Evolutionary conservation across 2,888 invertebrate species (phyloP).

Genomic region (Mythimna loreyi): DNA sequence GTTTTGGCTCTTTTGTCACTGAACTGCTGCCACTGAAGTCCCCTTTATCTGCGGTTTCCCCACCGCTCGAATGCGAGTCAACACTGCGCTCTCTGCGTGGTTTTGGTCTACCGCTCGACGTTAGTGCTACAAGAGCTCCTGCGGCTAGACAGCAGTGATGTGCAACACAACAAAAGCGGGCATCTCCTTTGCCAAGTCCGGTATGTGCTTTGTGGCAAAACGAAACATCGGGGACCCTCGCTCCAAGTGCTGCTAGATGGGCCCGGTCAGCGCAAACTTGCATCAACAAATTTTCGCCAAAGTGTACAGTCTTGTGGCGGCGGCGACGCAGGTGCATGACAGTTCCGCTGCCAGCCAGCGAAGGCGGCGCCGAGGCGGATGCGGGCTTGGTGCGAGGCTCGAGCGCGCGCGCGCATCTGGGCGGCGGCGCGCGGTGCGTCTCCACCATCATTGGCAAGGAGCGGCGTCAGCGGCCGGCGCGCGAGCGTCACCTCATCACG

Average conservation of each 20-base stretch:
- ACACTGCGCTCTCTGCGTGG: slow-evolving; percentile 84
- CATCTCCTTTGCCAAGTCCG: slow-evolving; percentile 83
- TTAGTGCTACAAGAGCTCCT: slow-evolving; percentile 82
- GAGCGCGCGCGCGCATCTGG: slow-evolving; percentile 86
- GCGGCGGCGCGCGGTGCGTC: slow-evolving; percentile 88
- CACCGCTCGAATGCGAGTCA: slow-evolving; percentile 88
- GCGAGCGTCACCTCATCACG: slow-evolving; percentile 89
- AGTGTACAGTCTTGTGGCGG: slow-evolving; percentile 95
- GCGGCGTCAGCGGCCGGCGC: slow-evolving; percentile 88
- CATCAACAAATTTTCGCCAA: slow-evolving; percentile 94
- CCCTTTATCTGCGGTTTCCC: slow-evolving; percentile 84
- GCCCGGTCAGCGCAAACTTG: slow-evolving; percentile 94
- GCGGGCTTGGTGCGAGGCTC: slow-evolving; percentile 86
- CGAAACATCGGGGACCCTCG: slow-evolving; percentile 87
- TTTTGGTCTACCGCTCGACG: slow-evolving; percentile 81
- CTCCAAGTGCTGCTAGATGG: slow-evolving; percentile 87
- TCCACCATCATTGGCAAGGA: slow-evolving; percentile 90
- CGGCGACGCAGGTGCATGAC: slow-evolving; percentile 92
- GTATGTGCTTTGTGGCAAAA: slow-evolving; percentile 88
- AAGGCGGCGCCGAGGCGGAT: slow-evolving; percentile 91
- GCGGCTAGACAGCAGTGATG: slow-evolving; percentile 89
- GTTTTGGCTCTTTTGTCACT: slow-evolving; percentile 77
- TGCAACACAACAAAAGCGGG: slow-evolving; percentile 87
- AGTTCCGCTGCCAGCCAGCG: slow-evolving; percentile 87
- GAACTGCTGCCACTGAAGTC: slow-evolving; percentile 77